A percentile compares a stretch with the other conserved stretches of the same genome.
phyloP scores from a whole-genome alignment of 2,888 invertebrate genomes.

The Lithosia quadra region DNA sequence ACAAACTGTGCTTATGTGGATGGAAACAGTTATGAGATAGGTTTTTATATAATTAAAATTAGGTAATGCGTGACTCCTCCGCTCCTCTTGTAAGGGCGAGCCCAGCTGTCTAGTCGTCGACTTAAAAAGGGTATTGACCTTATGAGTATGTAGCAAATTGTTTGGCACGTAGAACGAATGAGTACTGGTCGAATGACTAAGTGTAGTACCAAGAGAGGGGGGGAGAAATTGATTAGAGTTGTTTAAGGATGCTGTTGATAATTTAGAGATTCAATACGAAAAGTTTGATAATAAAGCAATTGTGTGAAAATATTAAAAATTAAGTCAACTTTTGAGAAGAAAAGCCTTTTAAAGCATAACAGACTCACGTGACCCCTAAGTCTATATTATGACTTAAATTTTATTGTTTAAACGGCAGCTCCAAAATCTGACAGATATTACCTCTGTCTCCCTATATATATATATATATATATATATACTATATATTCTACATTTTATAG shows the following conservation, averaged over 20 bases:
- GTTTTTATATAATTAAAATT: neutral
- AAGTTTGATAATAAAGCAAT: no score
- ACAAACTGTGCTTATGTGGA: neutral
- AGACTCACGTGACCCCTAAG: neutral
- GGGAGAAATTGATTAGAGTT: no score
- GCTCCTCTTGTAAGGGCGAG: no score
- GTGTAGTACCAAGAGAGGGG: no score
- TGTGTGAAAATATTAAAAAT: neutral
- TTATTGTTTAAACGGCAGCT: neutral
- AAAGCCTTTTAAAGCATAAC: neutral
- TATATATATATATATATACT: no score
- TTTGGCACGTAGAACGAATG: no score
- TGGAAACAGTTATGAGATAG: neutral
- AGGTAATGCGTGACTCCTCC: neutral
- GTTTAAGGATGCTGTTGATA: no score
- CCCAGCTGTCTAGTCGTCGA: neutral
- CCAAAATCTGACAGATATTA: no score
- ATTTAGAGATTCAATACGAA: no score
- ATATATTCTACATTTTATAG: no score
- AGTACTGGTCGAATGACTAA: no score
- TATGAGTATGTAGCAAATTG: neutral
- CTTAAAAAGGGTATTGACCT: neutral
- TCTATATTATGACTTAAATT: neutral
- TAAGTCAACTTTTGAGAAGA: neutral
- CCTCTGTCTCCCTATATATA: no score